phyloP scores from a whole-genome alignment of 2,113 vertebrate genomes.

The Alces alces region DNA sequence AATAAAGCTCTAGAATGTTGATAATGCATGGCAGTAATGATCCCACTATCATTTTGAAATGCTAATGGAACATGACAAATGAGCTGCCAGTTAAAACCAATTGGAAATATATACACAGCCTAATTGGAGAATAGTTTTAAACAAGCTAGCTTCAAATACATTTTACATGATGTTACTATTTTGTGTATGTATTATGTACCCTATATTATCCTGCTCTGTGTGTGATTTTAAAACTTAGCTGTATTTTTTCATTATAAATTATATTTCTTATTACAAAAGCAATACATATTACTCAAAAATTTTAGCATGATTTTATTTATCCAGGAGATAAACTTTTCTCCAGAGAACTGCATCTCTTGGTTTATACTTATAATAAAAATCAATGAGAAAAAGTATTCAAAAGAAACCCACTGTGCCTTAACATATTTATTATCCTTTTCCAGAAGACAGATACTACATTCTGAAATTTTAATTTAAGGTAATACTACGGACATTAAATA shows the following conservation, averaged over 20 bases:
- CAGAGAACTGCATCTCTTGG: slow-evolving; percentile 49
- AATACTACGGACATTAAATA: not conserved
- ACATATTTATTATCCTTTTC: not conserved
- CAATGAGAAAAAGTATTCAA: not conserved
- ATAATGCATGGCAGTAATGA: not conserved
- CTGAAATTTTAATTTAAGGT: slow-evolving; percentile 16
- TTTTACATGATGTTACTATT: not conserved
- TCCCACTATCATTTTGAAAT: not conserved
- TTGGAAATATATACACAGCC: not conserved
- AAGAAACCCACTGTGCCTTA: not conserved
- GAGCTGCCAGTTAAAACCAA: not conserved
- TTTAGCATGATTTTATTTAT: slow-evolving; percentile 59
- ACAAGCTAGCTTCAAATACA: slow-evolving; percentile 25
- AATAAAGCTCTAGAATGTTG: not conserved
- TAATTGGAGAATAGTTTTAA: slow-evolving; percentile 3
- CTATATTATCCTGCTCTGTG: not conserved
- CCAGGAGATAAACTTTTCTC: slow-evolving; percentile 33
- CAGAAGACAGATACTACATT: not conserved
- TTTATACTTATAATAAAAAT: slow-evolving; percentile 39
- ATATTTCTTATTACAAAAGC: slow-evolving; percentile 52
- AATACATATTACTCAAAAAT: slow-evolving; percentile 22
- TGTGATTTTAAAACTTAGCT: slow-evolving; percentile 11
- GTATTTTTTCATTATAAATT: slow-evolving; percentile 57
- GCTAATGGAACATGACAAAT: not conserved
- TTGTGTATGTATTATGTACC: not conserved